Conservation (phyloP, 2,888 invertebrate species). For the Amiota communis region DNA sequence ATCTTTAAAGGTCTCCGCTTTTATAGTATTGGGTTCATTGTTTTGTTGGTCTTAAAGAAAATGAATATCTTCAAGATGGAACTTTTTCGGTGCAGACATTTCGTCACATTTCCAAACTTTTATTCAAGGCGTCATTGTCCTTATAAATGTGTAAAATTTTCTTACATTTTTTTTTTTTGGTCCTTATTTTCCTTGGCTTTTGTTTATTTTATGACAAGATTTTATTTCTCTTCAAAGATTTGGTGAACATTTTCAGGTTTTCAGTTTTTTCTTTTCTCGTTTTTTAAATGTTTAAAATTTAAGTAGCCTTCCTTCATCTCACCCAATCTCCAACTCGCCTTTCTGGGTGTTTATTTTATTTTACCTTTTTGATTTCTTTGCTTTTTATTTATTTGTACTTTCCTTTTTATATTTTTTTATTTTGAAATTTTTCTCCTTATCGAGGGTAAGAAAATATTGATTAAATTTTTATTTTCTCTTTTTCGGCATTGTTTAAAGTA, state of each 20-base stretch:
- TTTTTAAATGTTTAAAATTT: constrained; percentile 24
- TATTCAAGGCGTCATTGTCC: background rate
- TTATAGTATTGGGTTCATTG: constrained; percentile 24
- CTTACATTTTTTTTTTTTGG: constrained; percentile 1
- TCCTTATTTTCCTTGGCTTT: constrained; percentile 13
- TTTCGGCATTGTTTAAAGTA: too few species aligned
- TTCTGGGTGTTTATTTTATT: background rate
- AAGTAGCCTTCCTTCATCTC: constrained; percentile 1
- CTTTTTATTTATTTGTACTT: background rate
- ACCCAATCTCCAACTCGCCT: too few species aligned
- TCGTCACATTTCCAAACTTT: constrained; percentile 14
- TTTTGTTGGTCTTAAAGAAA: constrained; percentile 20
- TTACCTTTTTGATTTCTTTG: constrained; percentile 4
- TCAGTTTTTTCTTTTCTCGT: background rate
- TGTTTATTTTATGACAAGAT: constrained; percentile 23
- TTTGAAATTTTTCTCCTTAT: constrained; percentile 35
- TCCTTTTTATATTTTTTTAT: constrained; percentile 29
- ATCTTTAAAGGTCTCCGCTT: constrained; percentile 16
- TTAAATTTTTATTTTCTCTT: background rate
- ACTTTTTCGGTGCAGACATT: constrained; percentile 18
- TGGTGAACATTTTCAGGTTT: background rate
- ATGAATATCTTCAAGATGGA: background rate
- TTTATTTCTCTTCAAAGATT: background rate
- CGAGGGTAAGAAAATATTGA: constrained; percentile 26
- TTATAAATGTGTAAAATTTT: constrained; percentile 10